These are phyloP conservation scores for Drosophila funebris DNA, from an alignment of 1,140 invertebrate genomes.

Conservation along the genomic window DNA sequence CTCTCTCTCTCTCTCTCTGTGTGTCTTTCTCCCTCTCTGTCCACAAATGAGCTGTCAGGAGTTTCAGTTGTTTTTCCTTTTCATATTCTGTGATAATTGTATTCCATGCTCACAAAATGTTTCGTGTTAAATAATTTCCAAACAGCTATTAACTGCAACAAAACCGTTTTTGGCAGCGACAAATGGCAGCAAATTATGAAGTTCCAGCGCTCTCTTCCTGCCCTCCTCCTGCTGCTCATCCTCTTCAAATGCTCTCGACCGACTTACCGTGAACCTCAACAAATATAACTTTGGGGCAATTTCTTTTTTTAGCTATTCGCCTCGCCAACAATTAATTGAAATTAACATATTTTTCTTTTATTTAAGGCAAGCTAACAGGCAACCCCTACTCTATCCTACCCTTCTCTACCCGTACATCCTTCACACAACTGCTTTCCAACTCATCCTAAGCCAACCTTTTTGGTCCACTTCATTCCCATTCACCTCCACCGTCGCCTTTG, in stretches of 20 bases:
- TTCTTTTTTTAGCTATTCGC: slow-evolving; percentile 37
- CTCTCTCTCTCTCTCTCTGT: neutral
- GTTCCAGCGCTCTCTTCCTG: slow-evolving; percentile 1
- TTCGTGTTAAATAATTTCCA: slow-evolving; percentile 69
- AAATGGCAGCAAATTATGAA: slow-evolving; percentile 73
- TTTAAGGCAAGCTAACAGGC: slow-evolving; percentile 62
- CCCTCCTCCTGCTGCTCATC: neutral
- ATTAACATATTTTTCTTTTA: slow-evolving; percentile 78
- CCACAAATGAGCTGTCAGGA: neutral
- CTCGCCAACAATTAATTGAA: slow-evolving; percentile 76
- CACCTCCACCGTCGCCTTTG: neutral
- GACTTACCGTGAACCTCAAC: neutral
- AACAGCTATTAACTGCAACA: slow-evolving; percentile 68
- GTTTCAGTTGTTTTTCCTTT: neutral
- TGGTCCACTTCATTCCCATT: neutral
- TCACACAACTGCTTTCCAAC: neutral
- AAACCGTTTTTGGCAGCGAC: slow-evolving; percentile 54
- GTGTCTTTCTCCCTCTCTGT: neutral
- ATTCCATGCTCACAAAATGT: slow-evolving; percentile 33
- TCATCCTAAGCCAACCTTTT: neutral
- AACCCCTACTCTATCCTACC: neutral
- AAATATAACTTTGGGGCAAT: slow-evolving; percentile 23
- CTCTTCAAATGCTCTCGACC: neutral
- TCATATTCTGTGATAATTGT: slow-evolving; percentile 11
- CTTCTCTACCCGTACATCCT: neutral